Evolutionary conservation across 2,113 vertebrate genomes (phyloP), one percentile per base, ranked within the genome.

Genomic region (Ahaetulla prasina): DNA sequence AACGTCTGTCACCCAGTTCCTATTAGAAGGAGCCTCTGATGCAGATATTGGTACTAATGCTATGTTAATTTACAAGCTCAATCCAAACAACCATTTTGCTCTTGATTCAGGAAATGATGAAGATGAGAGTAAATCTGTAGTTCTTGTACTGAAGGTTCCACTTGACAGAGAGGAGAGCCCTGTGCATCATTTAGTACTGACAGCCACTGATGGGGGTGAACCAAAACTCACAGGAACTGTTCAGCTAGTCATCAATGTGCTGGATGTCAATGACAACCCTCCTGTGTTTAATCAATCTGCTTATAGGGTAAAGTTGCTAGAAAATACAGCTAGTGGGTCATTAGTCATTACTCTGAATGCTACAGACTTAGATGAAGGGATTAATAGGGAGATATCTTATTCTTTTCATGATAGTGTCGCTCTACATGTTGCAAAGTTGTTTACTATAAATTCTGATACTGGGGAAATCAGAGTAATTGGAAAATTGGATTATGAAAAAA

Each of bases 401-500:
- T 94, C 90, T 25, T 90, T 97, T 49, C 95, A 91, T 27, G 91
- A 89, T 45, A 93, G 87, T 12, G 9, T 93, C 50, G 47, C 92
- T n/a, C 8, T 68, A 22, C 89, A 85, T 22, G 18, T 93, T 22
- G 93, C 91, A 74, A 90, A 89, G 39, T 90, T 88, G 7, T 97
- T 96, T 93, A 91, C 60, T 30, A 88, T 98, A 49, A 95, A 98
- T 91, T 63, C 96, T 0, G 27, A 92, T 18, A 97, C 95, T 14
- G 98, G 98, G 1, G 97, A 98, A 91, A 96, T 98, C 47, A 97
- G 90, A 35, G 97, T 97, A 4, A 97, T 94, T 68, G 97, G 96
- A 4, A 54, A 93, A 0, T 90, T 98, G 60, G 98, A 98, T 93
- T 98, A 97, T 12, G 98, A 99, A 87, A 94, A 97, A n/a, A 97